Percentiles rank a stretch among this genome's conserved stretches.
Conservation (phyloP, 92 coral and sea anemone species). For the Paragorgia papillata region DNA sequence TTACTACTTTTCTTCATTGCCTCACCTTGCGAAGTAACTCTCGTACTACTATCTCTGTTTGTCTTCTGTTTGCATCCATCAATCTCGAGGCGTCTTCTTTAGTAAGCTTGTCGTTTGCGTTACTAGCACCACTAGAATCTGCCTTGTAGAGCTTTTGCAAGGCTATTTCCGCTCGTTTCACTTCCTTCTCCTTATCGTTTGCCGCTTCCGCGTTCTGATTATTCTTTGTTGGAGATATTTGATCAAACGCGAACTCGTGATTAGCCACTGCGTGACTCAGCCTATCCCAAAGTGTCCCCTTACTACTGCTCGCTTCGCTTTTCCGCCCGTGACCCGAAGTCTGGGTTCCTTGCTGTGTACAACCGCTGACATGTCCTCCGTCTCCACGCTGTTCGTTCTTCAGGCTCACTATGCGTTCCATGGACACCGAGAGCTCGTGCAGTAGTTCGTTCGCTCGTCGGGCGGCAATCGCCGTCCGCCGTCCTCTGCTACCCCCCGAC, state of each 20-base stretch:
- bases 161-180: conserved; percentile 21
- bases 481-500: conserved; percentile 20
- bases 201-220: neutral
- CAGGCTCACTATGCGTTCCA: conserved; percentile 1
- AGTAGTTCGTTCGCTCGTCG: conserved; percentile 45
- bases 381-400: neutral
- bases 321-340: neutral
- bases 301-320: conserved; percentile 9
- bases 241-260: conserved; percentile 42
- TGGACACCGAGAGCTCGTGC: conserved; percentile 29
- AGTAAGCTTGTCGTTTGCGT: neutral
- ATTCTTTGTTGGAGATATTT: conserved; percentile 6
- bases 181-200: conserved; percentile 16
- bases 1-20: too few relatives aligned
- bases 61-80: conserved; percentile 32
- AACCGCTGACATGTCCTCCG: neutral
- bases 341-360: neutral
- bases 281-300: conserved; percentile 36
- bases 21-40: neutral
- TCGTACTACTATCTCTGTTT: conserved; percentile 19
- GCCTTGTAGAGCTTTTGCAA: conserved; percentile 7
- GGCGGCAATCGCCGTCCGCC: conserved; percentile 41
- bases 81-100: conserved; percentile 23
- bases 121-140: neutral
- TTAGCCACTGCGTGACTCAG: conserved; percentile 31